These are phyloP conservation scores for Entelurus aequoreus DNA, from an alignment of 2,113 vertebrate species.

Conservation along the genomic window DNA sequence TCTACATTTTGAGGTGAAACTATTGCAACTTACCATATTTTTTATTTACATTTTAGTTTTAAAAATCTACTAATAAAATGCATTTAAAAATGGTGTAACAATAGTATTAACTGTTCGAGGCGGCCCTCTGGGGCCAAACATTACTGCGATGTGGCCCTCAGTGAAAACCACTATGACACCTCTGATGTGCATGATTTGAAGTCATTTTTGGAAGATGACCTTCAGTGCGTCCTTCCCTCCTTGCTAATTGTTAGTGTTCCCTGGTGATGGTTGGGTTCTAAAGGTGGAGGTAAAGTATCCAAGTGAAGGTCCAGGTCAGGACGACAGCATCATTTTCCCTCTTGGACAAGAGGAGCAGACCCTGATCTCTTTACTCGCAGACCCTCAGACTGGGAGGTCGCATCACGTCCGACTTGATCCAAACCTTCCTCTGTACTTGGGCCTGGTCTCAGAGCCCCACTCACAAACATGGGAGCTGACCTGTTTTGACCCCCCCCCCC, in stretches of 20 bases:
- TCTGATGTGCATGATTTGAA: too few relatives aligned
- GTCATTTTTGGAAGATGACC: not conserved
- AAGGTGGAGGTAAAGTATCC: constrained; percentile 15
- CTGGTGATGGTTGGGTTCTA: constrained; percentile 9
- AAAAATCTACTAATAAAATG: too few relatives aligned
- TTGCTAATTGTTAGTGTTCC: constrained; percentile 2
- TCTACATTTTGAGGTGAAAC: too few relatives aligned
- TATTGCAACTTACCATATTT: too few relatives aligned
- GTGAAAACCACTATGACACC: too few relatives aligned
- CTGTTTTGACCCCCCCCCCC: constrained; percentile 55
- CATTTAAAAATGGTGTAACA: too few relatives aligned
- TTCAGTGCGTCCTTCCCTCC: not conserved
- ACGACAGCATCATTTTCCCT: constrained; percentile 44
- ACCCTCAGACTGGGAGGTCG: constrained; percentile 63
- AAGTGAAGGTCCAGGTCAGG: constrained; percentile 29
- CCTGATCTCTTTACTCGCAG: constrained; percentile 67
- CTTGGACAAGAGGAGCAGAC: constrained; percentile 47
- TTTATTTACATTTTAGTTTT: too few relatives aligned
- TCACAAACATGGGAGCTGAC: constrained; percentile 57
- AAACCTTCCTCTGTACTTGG: constrained; percentile 52
- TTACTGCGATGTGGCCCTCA: too few relatives aligned
- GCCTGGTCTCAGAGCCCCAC: constrained; percentile 45
- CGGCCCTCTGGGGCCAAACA: too few relatives aligned
- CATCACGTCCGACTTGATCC: constrained; percentile 47
- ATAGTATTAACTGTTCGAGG: too few relatives aligned